These are phyloP conservation scores for Marmota monax DNA, from an alignment of 2,113 vertebrate species.

Conservation along the genomic window DNA sequence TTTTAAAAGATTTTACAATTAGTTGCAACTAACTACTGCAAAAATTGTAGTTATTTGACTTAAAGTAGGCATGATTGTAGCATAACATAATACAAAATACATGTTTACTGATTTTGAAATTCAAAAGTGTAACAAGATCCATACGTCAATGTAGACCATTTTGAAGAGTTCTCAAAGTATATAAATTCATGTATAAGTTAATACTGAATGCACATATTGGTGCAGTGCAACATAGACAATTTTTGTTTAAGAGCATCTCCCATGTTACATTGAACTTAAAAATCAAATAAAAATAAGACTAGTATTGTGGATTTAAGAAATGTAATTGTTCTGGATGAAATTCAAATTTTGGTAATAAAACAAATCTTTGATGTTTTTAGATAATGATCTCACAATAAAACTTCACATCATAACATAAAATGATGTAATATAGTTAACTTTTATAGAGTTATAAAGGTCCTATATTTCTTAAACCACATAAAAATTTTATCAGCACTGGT, in stretches of 20 bases:
- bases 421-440: slow-evolving; percentile 67
- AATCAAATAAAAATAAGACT: slow-evolving; percentile 54
- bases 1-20: not conserved
- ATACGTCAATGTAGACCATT: not conserved
- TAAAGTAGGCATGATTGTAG: not conserved
- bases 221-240: not conserved
- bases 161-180: not conserved
- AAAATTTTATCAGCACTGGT: slow-evolving; percentile 62
- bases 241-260: not conserved
- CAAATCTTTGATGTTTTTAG: slow-evolving; percentile 56
- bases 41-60: not conserved
- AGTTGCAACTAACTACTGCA: not conserved
- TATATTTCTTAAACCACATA: slow-evolving; percentile 68
- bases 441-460: slow-evolving; percentile 73
- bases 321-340: slow-evolving; percentile 63
- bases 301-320: not conserved
- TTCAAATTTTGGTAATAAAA: slow-evolving; percentile 71
- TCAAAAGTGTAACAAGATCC: not conserved
- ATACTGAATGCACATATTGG: not conserved
- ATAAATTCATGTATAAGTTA: not conserved
- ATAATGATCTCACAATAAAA: slow-evolving; percentile 72
- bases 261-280: not conserved
- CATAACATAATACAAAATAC: not conserved
- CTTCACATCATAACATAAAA: slow-evolving; percentile 67
- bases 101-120: not conserved